Evolutionary conservation across 2,113 vertebrate species (phyloP), one percentile per base, ranked within the genome.

Genomic region (Propithecus coquereli): DNA sequence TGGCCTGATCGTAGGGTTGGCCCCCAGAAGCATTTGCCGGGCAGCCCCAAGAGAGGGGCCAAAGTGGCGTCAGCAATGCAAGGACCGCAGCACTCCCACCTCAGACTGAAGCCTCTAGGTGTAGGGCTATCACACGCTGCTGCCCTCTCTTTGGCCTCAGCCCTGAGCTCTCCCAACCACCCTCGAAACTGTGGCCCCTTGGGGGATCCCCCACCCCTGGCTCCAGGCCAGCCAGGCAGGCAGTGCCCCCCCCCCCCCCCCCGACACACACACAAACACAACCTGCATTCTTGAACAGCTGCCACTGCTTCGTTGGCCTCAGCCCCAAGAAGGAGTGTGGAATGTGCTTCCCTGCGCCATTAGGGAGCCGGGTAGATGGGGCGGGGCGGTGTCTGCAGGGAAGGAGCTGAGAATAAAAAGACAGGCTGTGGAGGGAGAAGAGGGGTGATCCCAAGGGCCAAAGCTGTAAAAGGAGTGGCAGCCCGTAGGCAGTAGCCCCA

Each of bases 211-310:
- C 66, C 23, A 85, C 20, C 43, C 30, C 43, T 57, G 34, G 65
- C 52, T 94, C 50, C 18, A 92, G 76, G 71, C 76, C 45, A 91
- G 52, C 9, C 82, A 94, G 47, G 43, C 85, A 94, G 83, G 77
- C 95, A 97, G 52, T 37, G 16, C 27, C 47, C 37, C 85, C 14
- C 71, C 77, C 16, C 52, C 37, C 71, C 14, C 71, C 77, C 16
- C 52, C 37, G 65, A 66, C 68, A 87, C 52, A 92, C 93, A 95
- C 54, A 91, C 90, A 90, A 25, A 97, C 65, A 96, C 91, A 97
- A 94, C 96, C 95, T 97, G 96, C 97, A 97, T 97, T 98, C 97
- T 97, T 98, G 97, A 98, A 97, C 86, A 97, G 96, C 97, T 96
- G 97, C 97, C 97, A 98, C 93, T 20, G 34, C 52, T 89, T 90